Conservation (phyloP, 2,888 invertebrate genomes). For the Gymnosoma rotundatum region DNA sequence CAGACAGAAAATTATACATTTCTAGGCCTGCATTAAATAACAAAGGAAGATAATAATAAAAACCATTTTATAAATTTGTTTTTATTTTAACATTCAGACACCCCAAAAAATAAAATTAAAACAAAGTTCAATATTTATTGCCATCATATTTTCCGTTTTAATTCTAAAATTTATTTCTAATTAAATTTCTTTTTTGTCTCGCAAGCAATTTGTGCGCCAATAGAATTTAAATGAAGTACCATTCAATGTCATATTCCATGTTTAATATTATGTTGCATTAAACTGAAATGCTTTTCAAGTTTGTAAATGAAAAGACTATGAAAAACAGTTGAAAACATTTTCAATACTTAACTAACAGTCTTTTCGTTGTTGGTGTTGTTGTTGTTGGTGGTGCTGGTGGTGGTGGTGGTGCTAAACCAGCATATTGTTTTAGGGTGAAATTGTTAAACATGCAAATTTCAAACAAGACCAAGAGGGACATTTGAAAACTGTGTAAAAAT, state of each 20-base stretch:
- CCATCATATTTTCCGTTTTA: background rate
- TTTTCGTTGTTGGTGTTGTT: background rate
- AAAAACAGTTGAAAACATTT: slow-evolving; percentile 7
- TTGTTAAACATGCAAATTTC: background rate
- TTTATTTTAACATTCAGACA: too few species aligned
- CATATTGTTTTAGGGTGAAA: background rate
- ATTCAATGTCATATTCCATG: background rate
- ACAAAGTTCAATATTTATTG: too few species aligned
- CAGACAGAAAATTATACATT: too few species aligned
- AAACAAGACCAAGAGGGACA: background rate
- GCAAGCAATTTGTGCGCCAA: slow-evolving; percentile 21
- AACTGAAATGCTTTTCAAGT: background rate
- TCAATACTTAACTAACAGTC: background rate
- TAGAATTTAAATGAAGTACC: slow-evolving; percentile 48
- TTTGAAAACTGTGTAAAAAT: too few species aligned
- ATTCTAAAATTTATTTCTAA: background rate
- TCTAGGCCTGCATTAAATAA: too few species aligned
- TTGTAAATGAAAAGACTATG: background rate
- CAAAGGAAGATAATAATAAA: too few species aligned
- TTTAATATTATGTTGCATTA: too few species aligned
- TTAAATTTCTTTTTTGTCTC: background rate
- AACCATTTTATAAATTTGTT: too few species aligned
- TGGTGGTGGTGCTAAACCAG: background rate
- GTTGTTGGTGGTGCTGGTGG: background rate
- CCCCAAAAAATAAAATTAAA: too few species aligned